Evolutionary conservation across 2,113 vertebrate genomes (phyloP).

Genomic region (Saccopteryx leptura): DNA sequence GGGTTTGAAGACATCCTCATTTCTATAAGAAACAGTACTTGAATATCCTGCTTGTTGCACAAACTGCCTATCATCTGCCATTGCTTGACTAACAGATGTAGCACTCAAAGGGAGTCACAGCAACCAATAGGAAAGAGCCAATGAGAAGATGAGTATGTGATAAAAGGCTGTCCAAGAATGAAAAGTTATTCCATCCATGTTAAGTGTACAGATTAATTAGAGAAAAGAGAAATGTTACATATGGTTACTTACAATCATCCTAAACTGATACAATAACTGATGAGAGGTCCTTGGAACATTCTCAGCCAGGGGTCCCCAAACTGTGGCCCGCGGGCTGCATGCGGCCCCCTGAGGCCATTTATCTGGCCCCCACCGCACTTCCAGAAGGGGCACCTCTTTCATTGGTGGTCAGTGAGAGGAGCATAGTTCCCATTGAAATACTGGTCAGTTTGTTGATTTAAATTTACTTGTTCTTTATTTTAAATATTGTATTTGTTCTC

Average conservation of each 20-base stretch:
- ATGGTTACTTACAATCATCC: not conserved
- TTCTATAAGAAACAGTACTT: not conserved
- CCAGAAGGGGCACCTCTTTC: no score
- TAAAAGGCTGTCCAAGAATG: not conserved
- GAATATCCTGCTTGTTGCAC: not conserved
- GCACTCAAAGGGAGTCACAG: not conserved
- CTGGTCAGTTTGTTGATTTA: no score
- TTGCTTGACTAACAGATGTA: not conserved
- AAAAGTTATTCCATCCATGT: not conserved
- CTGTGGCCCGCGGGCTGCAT: no score
- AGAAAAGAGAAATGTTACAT: constrained; percentile 38
- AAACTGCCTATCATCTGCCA: not conserved
- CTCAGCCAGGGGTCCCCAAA: no score
- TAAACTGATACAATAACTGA: not conserved
- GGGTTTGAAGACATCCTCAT: not conserved
- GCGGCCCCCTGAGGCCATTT: no score
- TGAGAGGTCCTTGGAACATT: not conserved
- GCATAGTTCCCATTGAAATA: no score
- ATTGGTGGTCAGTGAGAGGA: no score
- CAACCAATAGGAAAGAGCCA: not conserved
- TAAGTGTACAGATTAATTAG: constrained; percentile 14
- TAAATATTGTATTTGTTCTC: no score
- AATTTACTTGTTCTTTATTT: no score
- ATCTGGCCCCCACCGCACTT: no score
- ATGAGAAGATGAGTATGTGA: not conserved